Evolutionary conservation across 2,888 invertebrate species (phyloP), one percentile per base, ranked within the genome.

Genomic region (Ectemnius cavifrons): DNA sequence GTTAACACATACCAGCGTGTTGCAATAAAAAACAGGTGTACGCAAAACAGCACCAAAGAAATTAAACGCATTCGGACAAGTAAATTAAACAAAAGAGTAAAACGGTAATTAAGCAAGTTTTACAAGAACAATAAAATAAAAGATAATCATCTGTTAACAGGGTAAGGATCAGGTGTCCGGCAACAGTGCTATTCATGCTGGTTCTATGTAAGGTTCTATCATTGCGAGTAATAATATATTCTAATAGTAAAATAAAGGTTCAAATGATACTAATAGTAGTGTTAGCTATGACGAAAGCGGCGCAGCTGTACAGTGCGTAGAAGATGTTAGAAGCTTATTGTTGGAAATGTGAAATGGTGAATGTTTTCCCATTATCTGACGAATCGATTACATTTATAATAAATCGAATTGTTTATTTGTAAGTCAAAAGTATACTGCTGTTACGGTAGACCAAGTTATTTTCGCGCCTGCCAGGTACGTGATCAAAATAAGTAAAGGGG

Each of bases 91-190:
- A 71, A 64, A 23, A 75, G 71, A 52, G 59, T 58, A 72, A 71
- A 72, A 66, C 60, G 68, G 37, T 65, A 67, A 71, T 59, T 56
- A 65, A 79, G 74, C 68, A 67, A 72, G 47, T 66, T 71, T 60
- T 70, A 76, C 67, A 76, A 69, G 71, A 71, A 79, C 72, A 70
- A 67, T 56, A 63, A 81, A 82, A 78, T 82, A 80, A 80, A 77
- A 63, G 67, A 75, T 62, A 67, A 73, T 70, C 63, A 79, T 67
- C 62, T 73, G 58, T 77, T 79, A 77, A 83, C 81, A 68, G 71
- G 63, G 74, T 74, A 66, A 71, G 69, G 69, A 65, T 47, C 49
- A 68, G 67, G 68, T 71, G 73, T 68, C 60, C 73, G 60, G 70
- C 18, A 45, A 68, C 69, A 71, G 60, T 45, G 67, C 27, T 63